Conservation (phyloP, 2,113 vertebrate genomes). For the Xenopus tropicalis region DNA sequence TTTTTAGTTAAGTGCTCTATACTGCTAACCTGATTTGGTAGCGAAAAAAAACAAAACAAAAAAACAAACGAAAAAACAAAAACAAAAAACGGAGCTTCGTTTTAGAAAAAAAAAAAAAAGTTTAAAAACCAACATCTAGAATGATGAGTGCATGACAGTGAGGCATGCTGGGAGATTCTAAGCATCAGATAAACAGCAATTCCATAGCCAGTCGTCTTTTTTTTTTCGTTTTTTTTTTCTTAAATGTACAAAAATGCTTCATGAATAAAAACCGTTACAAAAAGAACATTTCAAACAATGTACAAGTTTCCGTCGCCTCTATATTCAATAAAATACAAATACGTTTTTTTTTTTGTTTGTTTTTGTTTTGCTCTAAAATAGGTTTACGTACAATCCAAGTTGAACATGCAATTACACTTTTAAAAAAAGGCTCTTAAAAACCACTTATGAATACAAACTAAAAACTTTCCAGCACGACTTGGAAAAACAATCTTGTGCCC, state of each 20-base stretch:
- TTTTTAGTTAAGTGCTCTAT: conserved; percentile 96
- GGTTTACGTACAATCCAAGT: conserved; percentile 98
- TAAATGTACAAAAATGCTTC: conserved; percentile 99
- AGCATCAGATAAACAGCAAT: conserved; percentile 77
- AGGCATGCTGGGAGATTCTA: conserved; percentile 92
- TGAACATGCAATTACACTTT: conserved; percentile 97
- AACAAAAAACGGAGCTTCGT: conserved; percentile 91
- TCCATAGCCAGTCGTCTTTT: conserved; percentile 70
- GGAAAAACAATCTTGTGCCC: conserved; percentile 94
- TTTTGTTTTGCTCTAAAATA: conserved; percentile 99
- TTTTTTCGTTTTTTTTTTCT: too few species aligned
- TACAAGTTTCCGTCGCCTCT: conserved; percentile 93
- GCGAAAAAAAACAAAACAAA: conserved; percentile 86
- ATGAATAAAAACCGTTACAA: conserved; percentile 99
- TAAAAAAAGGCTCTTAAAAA: conserved; percentile 94
- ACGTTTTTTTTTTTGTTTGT: too few species aligned
- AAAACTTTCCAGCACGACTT: conserved; percentile 93
- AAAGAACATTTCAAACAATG: conserved; percentile 99
- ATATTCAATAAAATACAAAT: conserved; percentile 98
- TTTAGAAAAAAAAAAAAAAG: conserved; percentile 81
- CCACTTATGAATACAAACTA: conserved; percentile 98
- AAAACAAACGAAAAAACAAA: conserved; percentile 70
- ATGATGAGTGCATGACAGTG: conserved; percentile 98
- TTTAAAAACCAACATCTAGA: conserved; percentile 90
- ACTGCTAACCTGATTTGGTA: conserved; percentile 95